Evolutionary conservation across 1,140 invertebrate genomes (phyloP), one percentile per base, ranked within the genome.

Genomic region (Trialeurodes vaporariorum): DNA sequence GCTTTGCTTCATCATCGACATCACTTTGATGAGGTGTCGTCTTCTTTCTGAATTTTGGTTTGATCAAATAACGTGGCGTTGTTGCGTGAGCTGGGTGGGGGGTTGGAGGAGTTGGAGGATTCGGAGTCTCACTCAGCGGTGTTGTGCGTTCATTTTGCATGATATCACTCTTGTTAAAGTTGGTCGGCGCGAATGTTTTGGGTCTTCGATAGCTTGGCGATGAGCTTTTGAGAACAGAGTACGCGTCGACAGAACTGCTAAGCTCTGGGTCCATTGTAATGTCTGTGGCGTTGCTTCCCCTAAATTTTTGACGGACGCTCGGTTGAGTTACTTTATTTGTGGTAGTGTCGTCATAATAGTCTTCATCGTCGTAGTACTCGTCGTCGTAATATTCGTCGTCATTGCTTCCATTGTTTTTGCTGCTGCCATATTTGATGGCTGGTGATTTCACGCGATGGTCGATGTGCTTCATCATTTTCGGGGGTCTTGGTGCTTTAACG

Each of bases 401-500:
- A 17, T 69, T 22, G 11, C 2, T n/a, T 2, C 27, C 26, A 21
- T 65, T 34, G 58, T 65, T 70, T 66, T 64, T 70, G 21, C 59
- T 58, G 27, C 17, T 49, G 34, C 17, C 17, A 49, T 5, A 49
- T 9, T 17, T 25, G 60, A 23, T 61, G n/a, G n/a, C 5, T 11
- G 22, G 22, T n/a, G 5, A 22, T 22, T 61, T 25, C 5, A 5
- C 60, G n/a, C 60, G 22, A 9, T 61, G 60, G 5, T 70, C 66
- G 49, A 67, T 67, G 25, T 67, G 26, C 27, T 49, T n/a, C 61
- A 70, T 23, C 59, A 49, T 68, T 25, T 68, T 58, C 2, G 67
- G 66, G 59, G 66, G 59, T 27, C 59, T n/a, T 1, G 69, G 69
- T 65, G 26, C 59, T 61, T 66, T 68, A n/a, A 67, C 66, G 21